Evolutionary conservation across 2,888 invertebrate species (phyloP), one percentile per base, ranked within the genome.

Genomic region (Habroteleia sp.): DNA sequence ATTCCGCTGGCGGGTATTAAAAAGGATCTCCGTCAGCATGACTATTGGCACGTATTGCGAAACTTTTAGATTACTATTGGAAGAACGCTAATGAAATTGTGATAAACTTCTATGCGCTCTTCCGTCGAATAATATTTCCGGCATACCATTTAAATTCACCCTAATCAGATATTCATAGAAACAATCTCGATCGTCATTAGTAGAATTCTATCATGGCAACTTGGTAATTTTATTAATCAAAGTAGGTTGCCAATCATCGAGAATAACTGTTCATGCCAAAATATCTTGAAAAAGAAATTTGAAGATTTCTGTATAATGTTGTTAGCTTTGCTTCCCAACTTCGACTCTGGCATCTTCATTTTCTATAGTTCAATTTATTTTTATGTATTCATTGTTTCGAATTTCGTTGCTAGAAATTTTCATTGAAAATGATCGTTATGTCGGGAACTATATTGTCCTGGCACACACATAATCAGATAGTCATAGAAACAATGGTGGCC

Each of bases 91-190:
- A 65, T 65, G 52, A 65, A 52, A 44, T 50, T 33, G 65, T 27
- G 35, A 65, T 50, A 37, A 54, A 65, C 37, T 54, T 65, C 10
- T 42, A 52, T 42, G 27, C 44, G 52, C 17, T 50, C 29, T 60
- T 48, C 8, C 33, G 14, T 35, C 58, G 35, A 27, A 13, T 13
- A 39, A 62, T 62, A 62, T 62, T 62, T 62, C 41, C 62, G 39
- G 20, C n/a, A 39, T 39, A 16, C 35, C n/a, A 33, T 31, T 50
- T 62, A 50, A n/a, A 23, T 31, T 46, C 60, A n/a, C n/a, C 48
- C 23, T 50, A 62, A 50, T 62, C 62, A 62, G 62, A 63, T 63
- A 63, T 63, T 63, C 52, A 52, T 25, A 27, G 31, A 41, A 50
- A 50, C 31, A 63, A 6, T 7, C 31, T 41, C 7, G 39, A 41